A percentile compares a stretch with the other conserved stretches of the same genome.
phyloP scores from a whole-genome alignment of 2,113 vertebrate species.

The Atractosteus spatula region DNA sequence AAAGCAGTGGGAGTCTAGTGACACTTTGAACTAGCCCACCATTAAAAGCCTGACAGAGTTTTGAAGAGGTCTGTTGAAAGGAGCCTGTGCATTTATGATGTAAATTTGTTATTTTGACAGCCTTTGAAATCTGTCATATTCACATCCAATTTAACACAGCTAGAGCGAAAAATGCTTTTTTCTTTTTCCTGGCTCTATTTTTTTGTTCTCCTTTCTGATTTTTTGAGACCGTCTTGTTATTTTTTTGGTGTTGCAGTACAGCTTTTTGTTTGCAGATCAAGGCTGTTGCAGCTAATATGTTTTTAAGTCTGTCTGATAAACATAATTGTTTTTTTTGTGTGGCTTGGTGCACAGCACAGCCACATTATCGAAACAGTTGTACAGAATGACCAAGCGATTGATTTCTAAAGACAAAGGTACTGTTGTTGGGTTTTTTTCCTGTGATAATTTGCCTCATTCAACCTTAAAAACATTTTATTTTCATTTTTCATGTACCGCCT shows the following conservation, averaged over 20 bases:
- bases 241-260: conserved; percentile 27
- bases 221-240: conserved; percentile 37
- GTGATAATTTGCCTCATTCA: no score
- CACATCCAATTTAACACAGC: conserved; percentile 85
- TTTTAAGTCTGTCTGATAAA: conserved; percentile 3
- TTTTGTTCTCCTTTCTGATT: conserved; percentile 34
- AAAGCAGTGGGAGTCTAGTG: conserved; percentile 83
- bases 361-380: no score
- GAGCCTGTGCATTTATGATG: conserved; percentile 85
- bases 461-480: no score
- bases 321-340: conserved; percentile 7
- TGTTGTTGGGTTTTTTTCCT: no score
- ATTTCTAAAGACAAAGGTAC: no score
- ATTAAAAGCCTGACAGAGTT: conserved; percentile 90
- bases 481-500: no score
- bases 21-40: conserved; percentile 91
- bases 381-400: no score
- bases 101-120: conserved; percentile 92
- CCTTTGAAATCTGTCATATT: conserved; percentile 85
- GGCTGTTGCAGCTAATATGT: conserved; percentile 18
- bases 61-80: conserved; percentile 84
- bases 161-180: conserved; percentile 67
- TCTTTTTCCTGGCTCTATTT: conserved; percentile 56
- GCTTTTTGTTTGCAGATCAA: conserved; percentile 24
- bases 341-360: no score